A percentile compares a stretch with the other conserved stretches of the same genome.
phyloP scores from a whole-genome alignment of 1,140 invertebrate genomes.

The Nylanderia fulva region DNA sequence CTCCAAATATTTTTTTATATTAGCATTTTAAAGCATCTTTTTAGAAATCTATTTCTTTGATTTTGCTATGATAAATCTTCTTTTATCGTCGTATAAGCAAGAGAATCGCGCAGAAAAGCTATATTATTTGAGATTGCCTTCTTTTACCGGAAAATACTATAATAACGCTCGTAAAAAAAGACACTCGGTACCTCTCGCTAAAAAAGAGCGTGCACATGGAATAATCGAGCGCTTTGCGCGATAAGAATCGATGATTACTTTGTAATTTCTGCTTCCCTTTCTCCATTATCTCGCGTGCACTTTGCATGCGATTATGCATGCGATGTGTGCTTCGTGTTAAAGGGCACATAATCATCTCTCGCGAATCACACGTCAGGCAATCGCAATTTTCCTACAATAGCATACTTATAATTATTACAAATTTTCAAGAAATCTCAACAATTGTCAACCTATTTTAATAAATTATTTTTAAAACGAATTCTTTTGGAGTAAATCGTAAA shows the following conservation, averaged over 20 bases:
- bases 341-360: not conserved
- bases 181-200: not conserved
- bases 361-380: not conserved
- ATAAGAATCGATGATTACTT: slow-evolving; percentile 57
- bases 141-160: not conserved
- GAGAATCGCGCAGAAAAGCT: not conserved
- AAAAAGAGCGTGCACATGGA: not conserved
- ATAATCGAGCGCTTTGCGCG: slow-evolving; percentile 27
- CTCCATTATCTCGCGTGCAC: slow-evolving; percentile 19
- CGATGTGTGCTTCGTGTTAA: slow-evolving; percentile 1
- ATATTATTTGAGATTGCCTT: not conserved
- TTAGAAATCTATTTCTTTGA: too few species aligned
- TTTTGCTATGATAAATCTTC: not conserved
- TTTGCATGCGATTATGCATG: not conserved
- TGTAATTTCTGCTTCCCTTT: slow-evolving; percentile 21
- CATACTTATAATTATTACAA: not conserved
- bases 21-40: too few species aligned
- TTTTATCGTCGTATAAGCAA: not conserved
- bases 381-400: not conserved
- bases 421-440: not conserved
- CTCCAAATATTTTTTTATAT: too few species aligned
- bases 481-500: not conserved
- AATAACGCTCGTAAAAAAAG: slow-evolving; percentile 36
- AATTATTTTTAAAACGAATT: not conserved
- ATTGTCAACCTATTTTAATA: not conserved